phyloP scores from a whole-genome alignment of 2,113 vertebrate genomes.

The Elanus axillaris region DNA sequence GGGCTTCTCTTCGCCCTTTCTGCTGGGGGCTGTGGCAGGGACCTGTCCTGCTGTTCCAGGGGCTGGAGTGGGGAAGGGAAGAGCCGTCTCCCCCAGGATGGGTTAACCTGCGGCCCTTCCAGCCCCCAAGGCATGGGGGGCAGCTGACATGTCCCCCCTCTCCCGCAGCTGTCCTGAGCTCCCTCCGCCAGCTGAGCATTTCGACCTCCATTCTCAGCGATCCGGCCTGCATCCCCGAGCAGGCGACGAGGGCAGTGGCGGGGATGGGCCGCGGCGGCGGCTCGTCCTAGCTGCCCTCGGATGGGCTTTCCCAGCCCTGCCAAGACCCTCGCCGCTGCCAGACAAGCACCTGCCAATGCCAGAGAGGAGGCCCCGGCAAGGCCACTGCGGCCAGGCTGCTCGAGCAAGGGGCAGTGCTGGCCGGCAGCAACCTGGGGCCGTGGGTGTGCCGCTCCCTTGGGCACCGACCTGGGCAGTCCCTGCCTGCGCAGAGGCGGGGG shows the following conservation, averaged over 20 bases:
- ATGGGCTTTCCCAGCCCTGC: background rate
- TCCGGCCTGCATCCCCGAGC: slow-evolving; percentile 84
- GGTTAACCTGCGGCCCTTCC: background rate
- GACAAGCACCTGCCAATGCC: background rate
- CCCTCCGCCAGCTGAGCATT: slow-evolving; percentile 90
- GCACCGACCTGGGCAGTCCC: background rate
- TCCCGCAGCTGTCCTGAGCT: slow-evolving; percentile 85
- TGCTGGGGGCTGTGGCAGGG: background rate
- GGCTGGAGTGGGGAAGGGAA: background rate
- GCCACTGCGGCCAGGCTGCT: background rate
- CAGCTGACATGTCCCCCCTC: background rate
- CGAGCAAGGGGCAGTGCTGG: background rate
- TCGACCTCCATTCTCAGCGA: slow-evolving; percentile 91
- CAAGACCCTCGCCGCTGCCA: background rate
- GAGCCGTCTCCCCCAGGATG: background rate
- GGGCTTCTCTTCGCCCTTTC: background rate
- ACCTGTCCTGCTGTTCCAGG: accelerated
- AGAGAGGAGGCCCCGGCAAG: background rate
- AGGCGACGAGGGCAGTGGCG: slow-evolving; percentile 82
- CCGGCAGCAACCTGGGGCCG: background rate
- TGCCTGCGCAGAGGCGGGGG: too few relatives aligned
- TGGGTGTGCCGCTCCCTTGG: background rate
- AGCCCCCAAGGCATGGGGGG: background rate
- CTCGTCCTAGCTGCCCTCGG: slow-evolving; percentile 32
- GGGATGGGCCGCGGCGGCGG: slow-evolving; percentile 33